Conservation (phyloP, 2,888 invertebrate species). For the Drosophila affinis region DNA sequence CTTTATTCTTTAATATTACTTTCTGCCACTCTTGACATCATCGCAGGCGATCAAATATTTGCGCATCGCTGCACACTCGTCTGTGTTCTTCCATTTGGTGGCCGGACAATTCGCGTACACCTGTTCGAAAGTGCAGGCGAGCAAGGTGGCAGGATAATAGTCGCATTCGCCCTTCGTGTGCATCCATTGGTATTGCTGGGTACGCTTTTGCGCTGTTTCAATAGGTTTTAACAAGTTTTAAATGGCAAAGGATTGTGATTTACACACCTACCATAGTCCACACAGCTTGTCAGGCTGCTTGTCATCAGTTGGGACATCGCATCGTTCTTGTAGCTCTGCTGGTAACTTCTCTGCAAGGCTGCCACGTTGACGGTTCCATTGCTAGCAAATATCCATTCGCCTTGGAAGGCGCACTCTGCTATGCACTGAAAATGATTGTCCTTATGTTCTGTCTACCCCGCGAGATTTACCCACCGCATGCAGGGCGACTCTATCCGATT, state of each 20-base stretch:
- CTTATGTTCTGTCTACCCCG: background rate
- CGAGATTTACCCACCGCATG: constrained; percentile 48
- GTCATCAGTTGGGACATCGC: constrained; percentile 39
- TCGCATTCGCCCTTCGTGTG: constrained; percentile 54
- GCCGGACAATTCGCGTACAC: constrained; percentile 66
- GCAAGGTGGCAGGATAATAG: constrained; percentile 57
- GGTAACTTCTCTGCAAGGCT: constrained; percentile 38
- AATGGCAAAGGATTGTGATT: background rate
- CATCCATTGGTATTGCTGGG: constrained; percentile 58
- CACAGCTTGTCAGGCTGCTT: constrained; percentile 42
- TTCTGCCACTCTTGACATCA: constrained; percentile 24
- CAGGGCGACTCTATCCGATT: constrained; percentile 52
- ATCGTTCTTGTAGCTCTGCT: constrained; percentile 52
- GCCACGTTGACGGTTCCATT: constrained; percentile 55
- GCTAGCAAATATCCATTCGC: constrained; percentile 41
- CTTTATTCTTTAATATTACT: constrained; percentile 4
- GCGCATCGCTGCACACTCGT: constrained; percentile 57
- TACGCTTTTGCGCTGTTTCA: constrained; percentile 46
- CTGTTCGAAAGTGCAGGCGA: constrained; percentile 60
- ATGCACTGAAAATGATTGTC: constrained; percentile 47
- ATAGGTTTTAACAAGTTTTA: background rate
- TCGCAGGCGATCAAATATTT: constrained; percentile 54
- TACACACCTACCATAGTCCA: constrained; percentile 39
- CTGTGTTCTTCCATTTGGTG: constrained; percentile 59
- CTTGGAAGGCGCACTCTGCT: constrained; percentile 63